Evolutionary conservation across 2,888 invertebrate genomes (phyloP), one percentile per base, ranked within the genome.

Genomic region (Agapostemon virescens): DNA sequence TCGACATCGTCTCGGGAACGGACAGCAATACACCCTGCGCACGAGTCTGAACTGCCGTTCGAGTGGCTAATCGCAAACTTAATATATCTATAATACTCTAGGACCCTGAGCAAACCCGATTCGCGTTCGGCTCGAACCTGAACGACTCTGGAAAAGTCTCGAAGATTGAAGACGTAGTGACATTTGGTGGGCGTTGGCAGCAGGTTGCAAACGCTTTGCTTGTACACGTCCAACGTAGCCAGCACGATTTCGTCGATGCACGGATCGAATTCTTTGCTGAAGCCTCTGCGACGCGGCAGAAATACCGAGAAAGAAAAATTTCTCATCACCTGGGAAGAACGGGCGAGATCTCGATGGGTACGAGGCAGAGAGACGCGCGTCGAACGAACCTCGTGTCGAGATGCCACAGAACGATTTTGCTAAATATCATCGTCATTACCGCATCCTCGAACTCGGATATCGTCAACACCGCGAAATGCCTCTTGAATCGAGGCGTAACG

Each of bases 81-180:
- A 33, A 33, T 33, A n/a, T n/a, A n/a, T n/a, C n/a, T n/a, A n/a
- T n/a, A n/a, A n/a, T n/a, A n/a, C n/a, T 5, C 33, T 33, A 49
- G 11, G n/a, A 49, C n/a, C n/a, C n/a, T n/a, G n/a, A n/a, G n/a
- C n/a, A n/a, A n/a, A n/a, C n/a, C n/a, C n/a, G 0, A 40, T 13
- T 40, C 7, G 40, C 40, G 13, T 13, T 26, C 15, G 11, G 26
- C 55, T 26, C 61, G 9, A 3, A 96, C 96, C 94, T 97, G 95
- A 89, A 99, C 97, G 17, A 99, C 98, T 90, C 98, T 95, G 0
- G 98, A 97, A 92, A 98, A 98, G 92, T 99, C 98, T 86, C 98
- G 94, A 86, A 99, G 94, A 93, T 98, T 98, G 93, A 99, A 99
- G 11, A 98, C 95, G 92, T 99, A 98, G 93, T 98, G 98, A 0